Percentiles rank a stretch among this genome's conserved stretches.
Evolutionary conservation across 2,797 vertebrate species (phyloP).

Genomic region (Sylvilagus floridanus): DNA sequence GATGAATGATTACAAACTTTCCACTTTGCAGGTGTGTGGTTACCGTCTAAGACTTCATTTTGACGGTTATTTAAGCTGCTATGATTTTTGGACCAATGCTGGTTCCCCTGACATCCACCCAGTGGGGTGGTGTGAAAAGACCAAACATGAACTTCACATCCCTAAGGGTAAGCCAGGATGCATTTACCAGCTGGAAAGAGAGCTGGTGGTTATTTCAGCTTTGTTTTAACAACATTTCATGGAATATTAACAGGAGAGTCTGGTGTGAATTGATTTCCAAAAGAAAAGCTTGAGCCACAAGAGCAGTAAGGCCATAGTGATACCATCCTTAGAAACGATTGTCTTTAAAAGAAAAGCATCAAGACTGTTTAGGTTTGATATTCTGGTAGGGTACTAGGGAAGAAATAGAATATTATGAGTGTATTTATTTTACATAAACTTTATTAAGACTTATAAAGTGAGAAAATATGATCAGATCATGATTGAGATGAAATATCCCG

Average conservation of each 20-base stretch:
- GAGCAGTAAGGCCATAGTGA: not conserved
- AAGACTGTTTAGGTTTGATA: not conserved
- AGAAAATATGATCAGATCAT: slow-evolving; percentile 33
- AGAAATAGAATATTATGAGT: slow-evolving; percentile 19
- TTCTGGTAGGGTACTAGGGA: not conserved
- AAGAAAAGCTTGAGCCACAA: slow-evolving; percentile 46
- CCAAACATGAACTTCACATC: slow-evolving; percentile 90
- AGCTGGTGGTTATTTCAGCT: not conserved
- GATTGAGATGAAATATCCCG: not conserved
- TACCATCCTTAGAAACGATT: slow-evolving; percentile 2
- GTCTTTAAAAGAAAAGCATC: slow-evolving; percentile 26
- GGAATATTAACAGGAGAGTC: not conserved
- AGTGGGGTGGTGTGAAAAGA: slow-evolving; percentile 92
- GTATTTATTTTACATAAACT: not conserved
- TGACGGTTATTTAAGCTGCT: slow-evolving; percentile 93
- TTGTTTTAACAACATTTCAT: slow-evolving; percentile 60
- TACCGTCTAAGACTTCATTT: slow-evolving; percentile 92
- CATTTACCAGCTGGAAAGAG: not conserved
- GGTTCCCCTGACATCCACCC: slow-evolving; percentile 92
- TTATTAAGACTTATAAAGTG: not conserved
- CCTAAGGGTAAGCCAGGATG: slow-evolving; percentile 90
- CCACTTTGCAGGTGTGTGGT: slow-evolving; percentile 90
- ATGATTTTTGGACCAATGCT: slow-evolving; percentile 95
- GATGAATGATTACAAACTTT: not conserved
- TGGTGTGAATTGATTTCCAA: slow-evolving; percentile 60